Percentiles rank a stretch among this genome's conserved stretches.
Conservation (phyloP, 2,888 invertebrate species). For the Agrotis puta region DNA sequence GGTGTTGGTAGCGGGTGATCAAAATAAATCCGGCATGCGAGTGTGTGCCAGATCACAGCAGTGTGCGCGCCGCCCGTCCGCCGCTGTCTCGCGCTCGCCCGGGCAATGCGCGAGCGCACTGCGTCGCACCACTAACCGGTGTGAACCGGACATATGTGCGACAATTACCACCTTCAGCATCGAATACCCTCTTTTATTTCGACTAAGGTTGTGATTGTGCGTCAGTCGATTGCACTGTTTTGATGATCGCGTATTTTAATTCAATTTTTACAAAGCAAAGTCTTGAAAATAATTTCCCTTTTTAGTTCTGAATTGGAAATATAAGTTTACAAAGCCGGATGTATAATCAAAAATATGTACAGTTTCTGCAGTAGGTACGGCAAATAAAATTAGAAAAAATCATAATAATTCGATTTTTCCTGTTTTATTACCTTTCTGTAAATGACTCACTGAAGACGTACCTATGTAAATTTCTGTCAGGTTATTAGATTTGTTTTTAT, state of each 20-base stretch:
- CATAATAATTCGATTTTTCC: slow-evolving; percentile 13
- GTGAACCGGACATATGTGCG: slow-evolving; percentile 50
- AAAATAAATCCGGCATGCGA: slow-evolving; percentile 83
- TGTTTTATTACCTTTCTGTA: slow-evolving; percentile 27
- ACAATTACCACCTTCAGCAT: slow-evolving; percentile 55
- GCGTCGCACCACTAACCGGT: slow-evolving; percentile 48
- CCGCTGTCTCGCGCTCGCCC: slow-evolving; percentile 54
- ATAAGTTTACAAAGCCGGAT: background rate
- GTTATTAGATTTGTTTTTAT: slow-evolving; percentile 13
- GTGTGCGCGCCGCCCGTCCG: slow-evolving; percentile 41
- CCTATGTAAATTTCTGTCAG: slow-evolving; percentile 17
- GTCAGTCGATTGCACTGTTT: background rate
- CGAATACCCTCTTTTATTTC: slow-evolving; percentile 34
- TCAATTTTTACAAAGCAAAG: background rate
- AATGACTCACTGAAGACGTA: slow-evolving; percentile 14
- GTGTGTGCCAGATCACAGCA: slow-evolving; percentile 76
- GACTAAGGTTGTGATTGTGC: slow-evolving; percentile 10
- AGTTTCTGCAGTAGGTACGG: background rate
- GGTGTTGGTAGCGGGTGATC: slow-evolving; percentile 78
- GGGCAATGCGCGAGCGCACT: slow-evolving; percentile 59
- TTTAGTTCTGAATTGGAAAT: background rate
- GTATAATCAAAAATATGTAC: too few species aligned
- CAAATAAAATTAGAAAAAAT: background rate
- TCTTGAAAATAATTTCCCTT: background rate
- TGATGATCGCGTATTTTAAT: background rate